Percentiles rank a stretch among this genome's conserved stretches.
Evolutionary conservation across 2,113 vertebrate species (phyloP).

Genomic region (Apus apus): DNA sequence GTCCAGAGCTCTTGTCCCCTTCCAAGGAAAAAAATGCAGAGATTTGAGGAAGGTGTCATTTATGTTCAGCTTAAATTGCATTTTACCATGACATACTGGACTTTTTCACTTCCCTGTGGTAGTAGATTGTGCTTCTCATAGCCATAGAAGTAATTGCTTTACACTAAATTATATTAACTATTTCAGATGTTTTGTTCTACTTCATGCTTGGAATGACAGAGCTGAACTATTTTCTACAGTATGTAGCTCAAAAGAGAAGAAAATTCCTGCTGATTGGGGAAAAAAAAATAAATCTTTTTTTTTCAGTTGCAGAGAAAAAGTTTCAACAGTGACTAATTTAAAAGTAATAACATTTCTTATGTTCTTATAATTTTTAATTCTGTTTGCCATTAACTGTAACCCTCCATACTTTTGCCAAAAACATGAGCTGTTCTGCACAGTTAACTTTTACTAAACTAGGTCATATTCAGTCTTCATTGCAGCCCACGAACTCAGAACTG

Average conservation of each 20-base stretch:
- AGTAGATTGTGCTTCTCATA: constrained; percentile 12
- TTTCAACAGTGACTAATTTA: neutral
- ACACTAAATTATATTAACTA: constrained; percentile 13
- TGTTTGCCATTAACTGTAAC: neutral
- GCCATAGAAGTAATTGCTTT: constrained; percentile 39
- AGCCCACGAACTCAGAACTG: neutral
- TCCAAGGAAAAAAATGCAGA: neutral
- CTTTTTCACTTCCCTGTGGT: neutral
- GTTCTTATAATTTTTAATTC: neutral
- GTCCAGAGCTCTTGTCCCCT: neutral
- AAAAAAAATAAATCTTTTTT: neutral
- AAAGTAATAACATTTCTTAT: neutral
- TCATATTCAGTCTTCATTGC: neutral
- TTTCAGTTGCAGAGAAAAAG: neutral
- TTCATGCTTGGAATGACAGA: neutral
- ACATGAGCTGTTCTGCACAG: neutral
- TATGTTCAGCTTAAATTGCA: neutral
- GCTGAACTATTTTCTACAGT: neutral
- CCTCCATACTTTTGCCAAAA: neutral
- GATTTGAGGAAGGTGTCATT: neutral
- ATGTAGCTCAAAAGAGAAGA: neutral
- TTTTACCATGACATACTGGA: constrained; percentile 13
- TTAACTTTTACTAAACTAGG: neutral
- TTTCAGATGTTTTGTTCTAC: constrained; percentile 17
- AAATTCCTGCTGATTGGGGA: neutral